Percentiles rank a stretch among this genome's conserved stretches.
phyloP scores from a whole-genome alignment of 2,797 vertebrate genomes.

The Enteromius paludinosus region DNA sequence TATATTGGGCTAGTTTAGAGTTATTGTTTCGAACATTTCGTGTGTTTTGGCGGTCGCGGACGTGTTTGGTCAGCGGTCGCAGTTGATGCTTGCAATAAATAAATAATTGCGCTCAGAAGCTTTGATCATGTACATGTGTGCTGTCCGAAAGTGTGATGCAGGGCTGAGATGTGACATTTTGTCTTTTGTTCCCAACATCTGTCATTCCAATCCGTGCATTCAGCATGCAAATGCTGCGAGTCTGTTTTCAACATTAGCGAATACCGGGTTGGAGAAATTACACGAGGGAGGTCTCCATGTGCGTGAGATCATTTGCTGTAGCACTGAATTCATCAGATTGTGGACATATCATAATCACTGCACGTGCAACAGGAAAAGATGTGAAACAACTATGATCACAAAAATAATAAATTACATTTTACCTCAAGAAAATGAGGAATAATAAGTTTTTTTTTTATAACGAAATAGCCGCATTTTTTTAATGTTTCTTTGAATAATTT shows the following conservation, averaged over 20 bases:
- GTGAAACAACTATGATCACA: background rate
- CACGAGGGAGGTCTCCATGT: background rate
- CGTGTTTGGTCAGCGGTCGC: background rate
- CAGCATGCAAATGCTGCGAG: background rate
- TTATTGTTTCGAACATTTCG: background rate
- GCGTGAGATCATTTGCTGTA: background rate
- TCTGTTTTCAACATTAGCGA: background rate
- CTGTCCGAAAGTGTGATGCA: background rate
- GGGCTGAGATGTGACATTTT: background rate
- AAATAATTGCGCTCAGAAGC: background rate
- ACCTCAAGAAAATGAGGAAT: background rate
- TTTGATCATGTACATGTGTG: background rate
- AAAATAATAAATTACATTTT: background rate
- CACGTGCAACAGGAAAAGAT: slow-evolving; percentile 18
- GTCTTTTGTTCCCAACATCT: background rate
- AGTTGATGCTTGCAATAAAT: background rate
- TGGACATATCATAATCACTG: background rate
- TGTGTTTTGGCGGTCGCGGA: background rate
- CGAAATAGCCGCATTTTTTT: background rate
- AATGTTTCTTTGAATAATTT: background rate
- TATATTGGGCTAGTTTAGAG: no score
- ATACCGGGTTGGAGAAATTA: background rate
- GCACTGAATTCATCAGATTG: background rate
- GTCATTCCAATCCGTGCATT: background rate
- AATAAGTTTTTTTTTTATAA: background rate